phyloP scores from a whole-genome alignment of 2,113 vertebrate genomes.

The Heterochromis multidens region DNA sequence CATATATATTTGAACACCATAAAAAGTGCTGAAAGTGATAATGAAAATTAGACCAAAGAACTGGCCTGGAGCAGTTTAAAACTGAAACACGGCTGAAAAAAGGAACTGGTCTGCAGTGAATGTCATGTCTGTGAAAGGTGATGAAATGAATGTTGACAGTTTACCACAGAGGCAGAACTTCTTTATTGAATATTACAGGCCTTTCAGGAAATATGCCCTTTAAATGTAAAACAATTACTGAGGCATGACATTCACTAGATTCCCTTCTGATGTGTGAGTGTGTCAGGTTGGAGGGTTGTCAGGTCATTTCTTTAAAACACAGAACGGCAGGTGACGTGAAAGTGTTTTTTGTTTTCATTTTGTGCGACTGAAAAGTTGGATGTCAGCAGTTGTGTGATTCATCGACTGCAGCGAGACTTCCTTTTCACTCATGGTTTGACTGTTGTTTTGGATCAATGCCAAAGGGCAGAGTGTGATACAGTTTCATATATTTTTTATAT shows the following conservation, averaged over 20 bases:
- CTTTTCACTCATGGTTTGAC: background rate
- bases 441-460: background rate
- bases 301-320: background rate
- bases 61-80: background rate
- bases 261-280: background rate
- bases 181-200: background rate
- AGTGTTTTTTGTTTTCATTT: background rate
- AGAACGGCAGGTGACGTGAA: background rate
- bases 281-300: background rate
- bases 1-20: background rate
- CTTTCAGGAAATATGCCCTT: background rate
- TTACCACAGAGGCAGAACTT: background rate
- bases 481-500: background rate
- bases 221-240: background rate
- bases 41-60: background rate
- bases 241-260: background rate
- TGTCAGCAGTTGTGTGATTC: background rate
- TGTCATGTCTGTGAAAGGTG: background rate
- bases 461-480: background rate
- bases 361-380: background rate
- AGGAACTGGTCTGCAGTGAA: background rate
- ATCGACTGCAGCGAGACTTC: background rate
- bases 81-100: accelerated
- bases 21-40: background rate
- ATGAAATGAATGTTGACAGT: background rate